Evolutionary conservation across 2,888 invertebrate genomes (phyloP).

Genomic region (Dynastes hyllus): DNA sequence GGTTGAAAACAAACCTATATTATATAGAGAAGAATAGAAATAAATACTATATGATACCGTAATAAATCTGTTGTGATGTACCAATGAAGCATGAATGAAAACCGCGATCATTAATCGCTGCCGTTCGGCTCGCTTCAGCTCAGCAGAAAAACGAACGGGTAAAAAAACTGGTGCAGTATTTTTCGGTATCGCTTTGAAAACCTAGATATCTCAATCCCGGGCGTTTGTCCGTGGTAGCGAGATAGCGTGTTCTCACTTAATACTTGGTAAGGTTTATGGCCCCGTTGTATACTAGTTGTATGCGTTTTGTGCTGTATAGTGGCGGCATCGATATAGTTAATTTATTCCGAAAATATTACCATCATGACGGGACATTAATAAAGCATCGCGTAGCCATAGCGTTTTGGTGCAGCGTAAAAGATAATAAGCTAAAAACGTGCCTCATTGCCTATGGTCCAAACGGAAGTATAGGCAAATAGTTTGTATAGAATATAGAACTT

Average conservation of each 20-base stretch:
- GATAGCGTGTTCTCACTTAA: slow-evolving; percentile 64
- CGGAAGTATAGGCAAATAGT: too few relatives aligned
- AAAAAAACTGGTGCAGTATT: slow-evolving; percentile 66
- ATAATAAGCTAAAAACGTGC: slow-evolving; percentile 2
- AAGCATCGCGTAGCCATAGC: not conserved
- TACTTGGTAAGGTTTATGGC: slow-evolving; percentile 61
- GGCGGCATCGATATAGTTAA: slow-evolving; percentile 56
- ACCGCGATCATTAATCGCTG: slow-evolving; percentile 66
- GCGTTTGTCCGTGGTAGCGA: slow-evolving; percentile 58
- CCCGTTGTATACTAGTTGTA: slow-evolving; percentile 13
- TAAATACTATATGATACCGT: slow-evolving; percentile 62
- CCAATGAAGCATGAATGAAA: slow-evolving; percentile 68
- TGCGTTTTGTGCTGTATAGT: slow-evolving; percentile 52
- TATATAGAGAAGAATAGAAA: slow-evolving; percentile 53
- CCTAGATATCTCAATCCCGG: slow-evolving; percentile 66
- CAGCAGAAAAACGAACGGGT: slow-evolving; percentile 46
- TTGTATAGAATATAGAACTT: too few relatives aligned
- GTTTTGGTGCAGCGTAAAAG: not conserved
- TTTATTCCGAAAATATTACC: slow-evolving; percentile 53
- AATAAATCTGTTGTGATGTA: slow-evolving; percentile 64
- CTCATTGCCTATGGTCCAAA: not conserved
- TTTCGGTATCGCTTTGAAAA: slow-evolving; percentile 62
- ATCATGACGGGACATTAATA: slow-evolving; percentile 55
- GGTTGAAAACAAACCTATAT: slow-evolving; percentile 56
- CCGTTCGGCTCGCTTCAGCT: slow-evolving; percentile 26